These are phyloP conservation scores for Rhopalosiphum maidis DNA, from an alignment of 1,140 invertebrate genomes.

Conservation along the genomic window DNA sequence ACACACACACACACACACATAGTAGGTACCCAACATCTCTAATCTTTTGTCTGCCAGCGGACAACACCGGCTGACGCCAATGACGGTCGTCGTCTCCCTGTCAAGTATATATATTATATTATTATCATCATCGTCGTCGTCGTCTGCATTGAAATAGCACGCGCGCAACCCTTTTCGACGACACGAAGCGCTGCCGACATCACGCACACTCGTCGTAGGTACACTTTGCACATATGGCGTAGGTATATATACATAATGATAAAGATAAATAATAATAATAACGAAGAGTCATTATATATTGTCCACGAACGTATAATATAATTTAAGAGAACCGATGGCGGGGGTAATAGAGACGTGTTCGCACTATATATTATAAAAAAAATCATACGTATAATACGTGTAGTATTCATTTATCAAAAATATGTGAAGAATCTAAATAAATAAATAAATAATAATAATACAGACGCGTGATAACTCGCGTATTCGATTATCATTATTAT, in stretches of 20 bases:
- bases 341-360: neutral
- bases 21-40: neutral
- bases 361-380: neutral
- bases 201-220: neutral
- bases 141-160: neutral
- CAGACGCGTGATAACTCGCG: neutral
- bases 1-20: too few species aligned
- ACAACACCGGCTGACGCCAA: neutral
- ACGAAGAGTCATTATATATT: conserved; percentile 4
- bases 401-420: conserved; percentile 29
- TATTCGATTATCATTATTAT: neutral
- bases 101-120: neutral
- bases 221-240: neutral
- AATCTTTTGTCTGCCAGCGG: conserved; percentile 25
- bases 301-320: neutral
- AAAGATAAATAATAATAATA: neutral
- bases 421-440: conserved; percentile 36
- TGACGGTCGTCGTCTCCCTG: neutral
- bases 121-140: neutral
- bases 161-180: neutral
- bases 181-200: too few species aligned
- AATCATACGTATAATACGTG: neutral
- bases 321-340: neutral
- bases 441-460: conserved; percentile 22
- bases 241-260: neutral